Base-by-base conservation (phyloP, 2,797 vertebrate genomes). In the Neomorphus geoffroyi region DNA sequence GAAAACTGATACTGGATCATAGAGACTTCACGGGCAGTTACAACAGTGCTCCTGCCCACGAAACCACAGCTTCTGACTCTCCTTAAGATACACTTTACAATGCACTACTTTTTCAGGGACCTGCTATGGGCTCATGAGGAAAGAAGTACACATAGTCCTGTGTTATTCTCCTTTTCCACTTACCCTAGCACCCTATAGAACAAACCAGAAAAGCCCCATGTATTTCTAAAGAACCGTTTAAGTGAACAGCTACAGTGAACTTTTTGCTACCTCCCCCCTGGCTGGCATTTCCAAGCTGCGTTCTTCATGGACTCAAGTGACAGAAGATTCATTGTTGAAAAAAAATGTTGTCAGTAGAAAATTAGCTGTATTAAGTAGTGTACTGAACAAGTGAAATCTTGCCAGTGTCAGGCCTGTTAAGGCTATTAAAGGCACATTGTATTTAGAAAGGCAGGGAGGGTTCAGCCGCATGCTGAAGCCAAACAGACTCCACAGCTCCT, bases 261-360 rank as follows among this genome's bases (percentile, higher is more conserved):
- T 66, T 81, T 54, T 73, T 23, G 71, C 89, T 91, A 58, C 67
- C 70, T 95, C 90, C 77, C 85, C 35, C 19, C 82, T 57, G 86
- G 88, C 88, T 90, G 94, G 93, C 70, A 72, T 96, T 97, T 96
- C 90, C 88, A 90, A 90, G 67, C 80, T 87, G 92, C 54, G 77
- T 85, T 93, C 86, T 80, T 66, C 85, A 81, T 10, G 60, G 92
- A 78, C 43, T 80, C 74, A 58, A 95, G 88, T 50, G 96, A 97
- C 93, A 97, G 93, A 97, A 96, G 91, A 72, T 65, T 96, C 96
- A 70, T 92, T 95, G 93, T 95, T 96, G 64, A 69, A 95, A 96
- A 96, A 94, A 96, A 94, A 94, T 94, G 79, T 95, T 96, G 93
- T 91, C 90, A 94, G 92, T 87, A 90, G 94, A 92, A 97, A 97